These are phyloP conservation scores for Leptinotarsa defecta DNA, from an alignment of 1,140 invertebrate species.

Conservation along the genomic window DNA sequence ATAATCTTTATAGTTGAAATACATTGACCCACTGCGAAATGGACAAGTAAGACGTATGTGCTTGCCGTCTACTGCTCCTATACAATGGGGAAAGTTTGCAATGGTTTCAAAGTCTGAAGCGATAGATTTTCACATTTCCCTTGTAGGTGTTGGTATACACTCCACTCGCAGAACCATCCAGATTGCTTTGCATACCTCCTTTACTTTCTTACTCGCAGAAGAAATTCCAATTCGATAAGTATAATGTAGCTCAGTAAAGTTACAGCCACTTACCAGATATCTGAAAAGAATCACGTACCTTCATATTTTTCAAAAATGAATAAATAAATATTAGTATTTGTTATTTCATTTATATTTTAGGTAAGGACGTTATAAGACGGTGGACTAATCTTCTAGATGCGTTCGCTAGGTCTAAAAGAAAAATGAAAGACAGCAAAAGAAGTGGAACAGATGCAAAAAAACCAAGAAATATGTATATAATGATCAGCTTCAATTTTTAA, in stretches of 20 bases:
- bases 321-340: conserved; percentile 18
- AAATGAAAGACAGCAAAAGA: conserved; percentile 24
- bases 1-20: conserved; percentile 30
- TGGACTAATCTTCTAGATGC: conserved; percentile 25
- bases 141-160: conserved; percentile 31
- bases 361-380: conserved; percentile 11
- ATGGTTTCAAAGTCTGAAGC: conserved; percentile 44
- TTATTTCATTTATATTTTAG: conserved; percentile 17
- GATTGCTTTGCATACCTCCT: conserved; percentile 27
- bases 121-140: conserved; percentile 44
- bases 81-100: conserved; percentile 50
- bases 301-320: conserved; percentile 23
- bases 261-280: conserved; percentile 26
- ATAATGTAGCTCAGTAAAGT: conserved; percentile 24
- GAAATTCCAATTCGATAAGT: conserved; percentile 18
- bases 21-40: conserved; percentile 22
- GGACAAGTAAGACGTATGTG: conserved; percentile 46
- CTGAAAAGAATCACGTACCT: conserved; percentile 25
- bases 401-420: conserved; percentile 16
- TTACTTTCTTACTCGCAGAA: conserved; percentile 27
- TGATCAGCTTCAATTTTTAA: conserved; percentile 25
- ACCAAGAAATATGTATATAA: conserved; percentile 19
- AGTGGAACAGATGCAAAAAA: conserved; percentile 18
- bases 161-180: conserved; percentile 20
- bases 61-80: conserved; percentile 57